Evolutionary conservation across 1,140 invertebrate species (phyloP).

Genomic region (Sinonovacula constricta): DNA sequence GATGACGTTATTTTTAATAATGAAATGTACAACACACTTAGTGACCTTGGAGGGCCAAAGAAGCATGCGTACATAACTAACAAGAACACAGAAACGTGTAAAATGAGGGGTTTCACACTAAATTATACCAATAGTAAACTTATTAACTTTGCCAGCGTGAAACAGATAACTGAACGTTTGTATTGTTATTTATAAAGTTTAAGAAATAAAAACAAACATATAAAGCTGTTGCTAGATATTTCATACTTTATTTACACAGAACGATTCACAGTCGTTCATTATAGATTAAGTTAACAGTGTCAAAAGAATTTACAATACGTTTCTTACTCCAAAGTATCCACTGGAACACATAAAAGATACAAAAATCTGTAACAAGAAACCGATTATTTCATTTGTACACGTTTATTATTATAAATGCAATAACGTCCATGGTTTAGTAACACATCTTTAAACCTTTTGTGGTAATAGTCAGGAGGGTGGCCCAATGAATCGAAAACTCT

Average conservation of each 20-base stretch:
- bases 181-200: neutral
- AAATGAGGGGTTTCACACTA: constrained; percentile 4
- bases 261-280: too few species aligned
- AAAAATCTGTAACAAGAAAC: neutral
- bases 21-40: too few species aligned
- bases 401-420: constrained; percentile 1
- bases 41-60: neutral
- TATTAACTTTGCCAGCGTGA: neutral
- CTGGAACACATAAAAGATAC: constrained; percentile 18
- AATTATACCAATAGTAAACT: constrained; percentile 13
- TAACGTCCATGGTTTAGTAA: neutral
- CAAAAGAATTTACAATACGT: constrained; percentile 1
- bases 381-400: neutral
- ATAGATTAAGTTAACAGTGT: neutral
- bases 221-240: neutral
- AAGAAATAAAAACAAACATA: neutral
- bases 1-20: too few species aligned
- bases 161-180: neutral
- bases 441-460: constrained; percentile 1
- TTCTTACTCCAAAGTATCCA: neutral
- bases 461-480: constrained; percentile 22
- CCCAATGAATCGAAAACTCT: constrained; percentile 25
- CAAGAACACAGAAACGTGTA: neutral
- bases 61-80: neutral
- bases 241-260: neutral